These are phyloP conservation scores for Stichodactyla mertensii DNA, from an alignment of 64 coral and sea anemone species.

Conservation along the genomic window DNA sequence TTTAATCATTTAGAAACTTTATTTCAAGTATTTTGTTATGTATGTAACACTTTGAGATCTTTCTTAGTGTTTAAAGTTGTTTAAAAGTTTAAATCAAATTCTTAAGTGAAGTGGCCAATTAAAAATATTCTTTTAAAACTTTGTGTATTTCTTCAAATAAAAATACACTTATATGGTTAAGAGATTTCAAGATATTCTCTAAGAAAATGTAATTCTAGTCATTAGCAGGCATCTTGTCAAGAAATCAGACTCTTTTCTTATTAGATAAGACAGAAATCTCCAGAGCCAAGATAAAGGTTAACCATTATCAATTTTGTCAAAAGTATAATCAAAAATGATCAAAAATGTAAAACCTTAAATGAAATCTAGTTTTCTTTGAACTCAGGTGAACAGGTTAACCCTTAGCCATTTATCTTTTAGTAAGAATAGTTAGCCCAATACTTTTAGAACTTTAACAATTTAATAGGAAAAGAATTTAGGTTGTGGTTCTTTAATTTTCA, in stretches of 20 bases:
- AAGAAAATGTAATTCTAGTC: neutral
- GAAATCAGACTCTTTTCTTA: no score
- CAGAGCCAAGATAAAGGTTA: no score
- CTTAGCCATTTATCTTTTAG: neutral
- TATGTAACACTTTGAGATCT: neutral
- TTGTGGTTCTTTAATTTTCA: neutral
- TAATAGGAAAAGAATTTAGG: neutral
- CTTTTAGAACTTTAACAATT: neutral
- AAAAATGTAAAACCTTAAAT: neutral
- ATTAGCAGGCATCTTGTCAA: no score
- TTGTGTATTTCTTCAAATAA: neutral
- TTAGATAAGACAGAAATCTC: no score
- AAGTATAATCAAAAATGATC: neutral
- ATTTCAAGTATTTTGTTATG: neutral
- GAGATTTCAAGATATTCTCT: neutral
- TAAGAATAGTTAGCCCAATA: neutral
- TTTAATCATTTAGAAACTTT: slow-evolving; percentile 1
- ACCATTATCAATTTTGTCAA: neutral
- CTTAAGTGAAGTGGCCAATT: neutral
- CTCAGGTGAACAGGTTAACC: neutral
- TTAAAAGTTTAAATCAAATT: neutral
- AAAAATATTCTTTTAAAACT: neutral
- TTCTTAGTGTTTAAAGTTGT: neutral
- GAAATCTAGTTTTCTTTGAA: neutral
- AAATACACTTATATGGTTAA: neutral